Conservation (phyloP, 2,888 invertebrate genomes). For the Copidosoma aretas region DNA sequence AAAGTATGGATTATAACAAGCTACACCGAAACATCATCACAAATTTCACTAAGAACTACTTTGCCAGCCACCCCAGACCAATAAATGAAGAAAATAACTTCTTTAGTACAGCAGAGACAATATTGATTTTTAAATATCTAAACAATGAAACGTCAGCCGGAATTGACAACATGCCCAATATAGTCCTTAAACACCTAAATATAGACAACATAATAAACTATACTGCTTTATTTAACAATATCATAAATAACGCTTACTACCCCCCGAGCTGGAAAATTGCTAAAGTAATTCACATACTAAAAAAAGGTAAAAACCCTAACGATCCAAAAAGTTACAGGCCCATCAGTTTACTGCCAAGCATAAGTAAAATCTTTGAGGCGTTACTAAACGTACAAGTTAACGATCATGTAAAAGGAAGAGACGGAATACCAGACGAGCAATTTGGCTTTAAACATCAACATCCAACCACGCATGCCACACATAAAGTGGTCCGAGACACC, state of each 20-base stretch:
- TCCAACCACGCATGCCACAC: slow-evolving; percentile 40
- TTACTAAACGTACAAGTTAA: slow-evolving; percentile 30
- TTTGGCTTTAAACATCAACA: slow-evolving; percentile 40
- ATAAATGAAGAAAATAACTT: too few relatives aligned
- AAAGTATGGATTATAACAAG: too few relatives aligned
- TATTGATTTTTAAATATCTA: slow-evolving; percentile 19
- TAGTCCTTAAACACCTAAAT: slow-evolving; percentile 29
- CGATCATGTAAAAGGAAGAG: too few relatives aligned
- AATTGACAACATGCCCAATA: slow-evolving; percentile 34
- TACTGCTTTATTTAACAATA: slow-evolving; percentile 37
- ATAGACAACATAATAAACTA: background rate
- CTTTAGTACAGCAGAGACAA: too few relatives aligned
- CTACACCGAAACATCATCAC: too few relatives aligned
- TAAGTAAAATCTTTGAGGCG: slow-evolving; percentile 44
- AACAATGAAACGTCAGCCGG: slow-evolving; percentile 41
- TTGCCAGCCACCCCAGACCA: too few relatives aligned
- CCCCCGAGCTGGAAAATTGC: slow-evolving; percentile 46
- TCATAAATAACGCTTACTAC: slow-evolving; percentile 46
- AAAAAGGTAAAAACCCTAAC: slow-evolving; percentile 28
- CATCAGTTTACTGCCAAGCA: slow-evolving; percentile 42
- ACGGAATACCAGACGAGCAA: slow-evolving; percentile 39
- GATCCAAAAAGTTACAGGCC: slow-evolving; percentile 43
- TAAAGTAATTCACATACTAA: slow-evolving; percentile 40
- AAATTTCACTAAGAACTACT: too few relatives aligned
- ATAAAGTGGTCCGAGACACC: slow-evolving; percentile 23